Evolutionary conservation across 2,888 invertebrate genomes (phyloP).

Genomic region (Latrodectus elegans): DNA sequence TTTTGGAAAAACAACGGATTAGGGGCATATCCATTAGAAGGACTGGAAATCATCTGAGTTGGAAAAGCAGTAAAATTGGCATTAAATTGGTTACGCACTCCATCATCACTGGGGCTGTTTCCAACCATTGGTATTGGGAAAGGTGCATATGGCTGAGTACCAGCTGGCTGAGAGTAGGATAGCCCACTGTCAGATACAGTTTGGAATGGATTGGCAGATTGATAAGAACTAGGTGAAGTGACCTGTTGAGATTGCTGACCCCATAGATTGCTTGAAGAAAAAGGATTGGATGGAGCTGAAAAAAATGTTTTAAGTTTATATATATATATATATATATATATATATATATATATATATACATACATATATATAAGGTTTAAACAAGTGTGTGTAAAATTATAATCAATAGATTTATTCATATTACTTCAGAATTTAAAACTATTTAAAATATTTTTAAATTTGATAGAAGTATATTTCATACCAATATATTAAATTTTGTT

Average conservation of each 20-base stretch:
- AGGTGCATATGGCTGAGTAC: constrained; percentile 42
- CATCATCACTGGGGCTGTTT: constrained; percentile 64
- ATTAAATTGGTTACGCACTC: constrained; percentile 50
- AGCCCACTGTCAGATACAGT: constrained; percentile 27
- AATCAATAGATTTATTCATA: too few species aligned
- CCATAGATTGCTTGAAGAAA: constrained; percentile 50
- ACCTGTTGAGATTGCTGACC: constrained; percentile 25
- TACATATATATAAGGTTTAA: too few species aligned
- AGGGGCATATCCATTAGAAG: constrained; percentile 53
- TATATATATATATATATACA: too few species aligned
- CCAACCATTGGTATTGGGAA: constrained; percentile 65
- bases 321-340: too few species aligned
- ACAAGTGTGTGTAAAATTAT: too few species aligned
- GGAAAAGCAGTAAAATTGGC: constrained; percentile 52
- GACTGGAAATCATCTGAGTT: constrained; percentile 36
- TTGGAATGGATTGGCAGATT: constrained; percentile 67
- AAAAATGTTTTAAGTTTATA: background rate
- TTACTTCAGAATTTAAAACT: too few species aligned
- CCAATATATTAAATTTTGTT: too few species aligned
- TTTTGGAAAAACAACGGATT: constrained; percentile 51
- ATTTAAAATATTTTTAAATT: too few species aligned
- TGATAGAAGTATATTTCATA: too few species aligned
- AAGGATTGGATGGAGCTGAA: constrained; percentile 67
- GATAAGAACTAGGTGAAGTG: constrained; percentile 25
- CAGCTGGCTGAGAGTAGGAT: constrained; percentile 24